These are phyloP conservation scores for Chlorospingus flavigularis DNA, from an alignment of 2,797 vertebrate genomes.

Conservation along the genomic window DNA sequence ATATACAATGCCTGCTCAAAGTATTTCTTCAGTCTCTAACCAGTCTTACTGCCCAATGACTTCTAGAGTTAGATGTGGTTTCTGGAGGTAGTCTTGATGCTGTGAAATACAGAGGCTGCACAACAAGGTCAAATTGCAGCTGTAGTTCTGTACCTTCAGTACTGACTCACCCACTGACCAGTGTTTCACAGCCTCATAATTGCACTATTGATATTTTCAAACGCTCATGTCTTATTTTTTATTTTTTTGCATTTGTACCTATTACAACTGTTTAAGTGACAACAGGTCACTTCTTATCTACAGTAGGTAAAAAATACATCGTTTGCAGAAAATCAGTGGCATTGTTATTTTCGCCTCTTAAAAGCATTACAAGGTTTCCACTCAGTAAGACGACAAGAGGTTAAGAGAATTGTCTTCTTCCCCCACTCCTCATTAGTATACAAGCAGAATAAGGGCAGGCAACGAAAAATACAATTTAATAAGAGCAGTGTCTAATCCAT, in stretches of 20 bases:
- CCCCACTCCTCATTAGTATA: not conserved
- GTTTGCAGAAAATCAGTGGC: not conserved
- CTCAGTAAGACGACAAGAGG: not conserved
- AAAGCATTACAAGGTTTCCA: not conserved
- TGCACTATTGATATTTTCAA: not conserved
- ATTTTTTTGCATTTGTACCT: not conserved
- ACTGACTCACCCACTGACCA: not conserved
- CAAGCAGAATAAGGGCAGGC: not conserved
- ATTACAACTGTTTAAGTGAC: not conserved
- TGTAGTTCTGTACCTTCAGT: not conserved
- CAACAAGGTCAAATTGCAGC: not conserved
- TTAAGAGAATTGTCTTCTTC: not conserved
- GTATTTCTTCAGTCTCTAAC: not conserved
- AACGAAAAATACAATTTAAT: not conserved
- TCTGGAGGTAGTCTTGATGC: not conserved
- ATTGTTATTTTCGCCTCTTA: not conserved
- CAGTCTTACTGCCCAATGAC: not conserved
- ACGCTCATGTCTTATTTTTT: not conserved
- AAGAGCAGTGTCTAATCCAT: not conserved
- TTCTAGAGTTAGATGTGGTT: not conserved
- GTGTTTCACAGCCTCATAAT: not conserved
- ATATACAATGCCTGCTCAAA: rapidly evolving
- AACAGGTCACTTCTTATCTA: not conserved
- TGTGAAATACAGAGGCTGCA: not conserved
- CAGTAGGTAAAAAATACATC: not conserved